Evolutionary conservation across 2,113 vertebrate species (phyloP).

Genomic region (Mesocricetus auratus): DNA sequence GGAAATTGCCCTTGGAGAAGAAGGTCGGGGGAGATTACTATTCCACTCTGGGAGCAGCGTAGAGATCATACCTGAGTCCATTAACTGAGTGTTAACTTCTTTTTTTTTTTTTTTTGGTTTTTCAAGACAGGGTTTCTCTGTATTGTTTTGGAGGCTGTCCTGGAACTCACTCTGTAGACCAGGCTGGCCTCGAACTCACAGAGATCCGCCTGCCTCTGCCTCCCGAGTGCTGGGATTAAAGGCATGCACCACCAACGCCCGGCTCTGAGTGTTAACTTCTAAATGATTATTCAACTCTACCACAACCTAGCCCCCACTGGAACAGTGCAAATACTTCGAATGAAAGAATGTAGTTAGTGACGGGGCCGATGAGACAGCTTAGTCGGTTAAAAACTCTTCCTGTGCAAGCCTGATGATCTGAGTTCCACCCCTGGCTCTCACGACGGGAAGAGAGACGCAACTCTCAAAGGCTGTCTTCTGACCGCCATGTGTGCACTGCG

Average conservation of each 20-base stretch:
- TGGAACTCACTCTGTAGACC: no score
- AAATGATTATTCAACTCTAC: not conserved
- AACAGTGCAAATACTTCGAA: not conserved
- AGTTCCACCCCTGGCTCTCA: not conserved
- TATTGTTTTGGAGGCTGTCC: no score
- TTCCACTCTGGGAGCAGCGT: not conserved
- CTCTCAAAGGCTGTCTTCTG: not conserved
- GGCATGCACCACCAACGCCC: no score
- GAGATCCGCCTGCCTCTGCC: no score
- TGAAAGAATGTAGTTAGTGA: not conserved
- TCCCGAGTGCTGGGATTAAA: no score
- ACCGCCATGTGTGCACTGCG: not conserved
- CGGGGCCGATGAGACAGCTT: not conserved
- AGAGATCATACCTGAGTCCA: not conserved
- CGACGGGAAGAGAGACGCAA: not conserved
- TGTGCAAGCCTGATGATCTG: not conserved
- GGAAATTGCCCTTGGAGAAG: not conserved
- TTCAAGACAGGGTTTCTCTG: no score
- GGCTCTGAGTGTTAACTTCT: not conserved
- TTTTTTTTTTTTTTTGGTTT: no score
- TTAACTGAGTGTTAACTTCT: not conserved
- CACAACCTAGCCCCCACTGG: not conserved
- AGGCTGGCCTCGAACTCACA: no score
- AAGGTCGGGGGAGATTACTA: not conserved
- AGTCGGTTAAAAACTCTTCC: not conserved